Evolutionary conservation across 2,797 vertebrate species (phyloP).

Genomic region (Leptodactylus fallax): DNA sequence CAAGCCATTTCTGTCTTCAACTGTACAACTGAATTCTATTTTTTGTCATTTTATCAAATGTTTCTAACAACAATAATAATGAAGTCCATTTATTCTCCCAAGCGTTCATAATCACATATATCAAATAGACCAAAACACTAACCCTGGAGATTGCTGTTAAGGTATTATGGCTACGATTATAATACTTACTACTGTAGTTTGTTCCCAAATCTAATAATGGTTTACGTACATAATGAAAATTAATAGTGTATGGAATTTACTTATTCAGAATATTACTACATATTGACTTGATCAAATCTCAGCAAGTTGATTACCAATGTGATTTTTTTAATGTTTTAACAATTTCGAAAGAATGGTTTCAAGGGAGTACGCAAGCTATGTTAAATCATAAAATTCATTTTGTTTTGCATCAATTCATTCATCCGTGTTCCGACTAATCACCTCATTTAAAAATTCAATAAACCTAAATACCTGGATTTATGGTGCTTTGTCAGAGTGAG

Average conservation of each 20-base stretch:
- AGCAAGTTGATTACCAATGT: conserved; percentile 76
- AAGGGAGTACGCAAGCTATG: conserved; percentile 75
- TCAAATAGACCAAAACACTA: conserved; percentile 19
- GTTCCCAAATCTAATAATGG: conserved; percentile 53
- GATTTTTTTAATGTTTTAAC: conserved; percentile 75
- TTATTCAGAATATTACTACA: conserved; percentile 52
- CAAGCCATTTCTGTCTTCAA: too few species aligned
- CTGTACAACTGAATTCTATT: too few species aligned
- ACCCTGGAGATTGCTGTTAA: conserved; percentile 19
- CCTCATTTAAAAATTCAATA: conserved; percentile 86
- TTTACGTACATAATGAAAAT: conserved; percentile 72
- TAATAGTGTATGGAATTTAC: conserved; percentile 69
- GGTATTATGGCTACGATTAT: conserved; percentile 29
- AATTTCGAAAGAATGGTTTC: conserved; percentile 78
- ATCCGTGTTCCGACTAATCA: conserved; percentile 79
- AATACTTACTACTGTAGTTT: conserved; percentile 1
- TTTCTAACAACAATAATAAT: not conserved
- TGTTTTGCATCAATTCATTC: conserved; percentile 80
- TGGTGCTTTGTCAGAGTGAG: conserved; percentile 80
- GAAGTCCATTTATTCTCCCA: not conserved
- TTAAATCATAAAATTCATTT: conserved; percentile 87
- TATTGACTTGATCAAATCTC: conserved; percentile 71
- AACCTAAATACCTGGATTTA: conserved; percentile 86
- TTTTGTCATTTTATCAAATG: not conserved
- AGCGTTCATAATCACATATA: conserved; percentile 4